Conservation (phyloP, 1,140 invertebrate species). For the Dinoponera quadriceps region DNA sequence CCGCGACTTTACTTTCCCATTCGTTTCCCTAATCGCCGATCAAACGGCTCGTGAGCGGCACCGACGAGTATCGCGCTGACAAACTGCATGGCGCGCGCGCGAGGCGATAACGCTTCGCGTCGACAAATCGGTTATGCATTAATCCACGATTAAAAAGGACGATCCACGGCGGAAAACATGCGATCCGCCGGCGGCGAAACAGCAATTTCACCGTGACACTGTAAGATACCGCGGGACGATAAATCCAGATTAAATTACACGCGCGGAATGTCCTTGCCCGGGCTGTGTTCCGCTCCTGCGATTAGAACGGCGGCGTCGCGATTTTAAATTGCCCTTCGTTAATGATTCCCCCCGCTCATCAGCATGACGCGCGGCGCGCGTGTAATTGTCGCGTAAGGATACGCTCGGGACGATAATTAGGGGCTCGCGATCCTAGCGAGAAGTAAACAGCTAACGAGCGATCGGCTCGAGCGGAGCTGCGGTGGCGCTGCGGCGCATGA, state of each 20-base stretch:
- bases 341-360: conserved; percentile 27
- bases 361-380: neutral
- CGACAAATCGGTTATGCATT: neutral
- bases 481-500: conserved; percentile 28
- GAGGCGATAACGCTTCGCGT: neutral
- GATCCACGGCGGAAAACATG: neutral
- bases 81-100: neutral
- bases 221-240: neutral
- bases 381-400: conserved; percentile 55
- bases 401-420: conserved; percentile 41
- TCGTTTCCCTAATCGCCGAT: no score
- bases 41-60: no score
- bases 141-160: neutral
- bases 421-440: conserved; percentile 30
- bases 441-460: conserved; percentile 56
- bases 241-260: conserved; percentile 18
- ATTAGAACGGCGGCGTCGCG: conserved; percentile 4
- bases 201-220: conserved; percentile 5
- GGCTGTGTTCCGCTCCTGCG: neutral
- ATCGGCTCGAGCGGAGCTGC: neutral
- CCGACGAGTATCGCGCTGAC: no score
- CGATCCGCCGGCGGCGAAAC: neutral
- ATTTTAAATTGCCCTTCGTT: conserved; percentile 31
- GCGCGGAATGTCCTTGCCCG: neutral
- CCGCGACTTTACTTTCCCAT: no score